Percentiles rank a stretch among this genome's conserved stretches.
Conservation (phyloP, 2,113 vertebrate species). For the Oriolus oriolus region DNA sequence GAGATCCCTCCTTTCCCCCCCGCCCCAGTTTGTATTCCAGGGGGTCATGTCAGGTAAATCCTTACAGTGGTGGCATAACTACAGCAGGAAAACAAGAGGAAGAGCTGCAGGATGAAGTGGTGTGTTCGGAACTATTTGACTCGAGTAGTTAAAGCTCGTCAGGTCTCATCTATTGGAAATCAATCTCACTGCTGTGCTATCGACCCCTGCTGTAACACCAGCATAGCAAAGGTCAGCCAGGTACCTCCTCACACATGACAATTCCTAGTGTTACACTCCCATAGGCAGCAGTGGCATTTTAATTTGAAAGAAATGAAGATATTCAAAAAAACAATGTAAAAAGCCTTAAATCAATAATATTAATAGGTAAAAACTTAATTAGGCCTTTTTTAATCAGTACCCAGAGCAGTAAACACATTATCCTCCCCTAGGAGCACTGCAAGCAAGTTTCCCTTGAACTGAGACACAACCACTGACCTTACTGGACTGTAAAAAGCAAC, state of each 20-base stretch:
- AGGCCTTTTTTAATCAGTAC: neutral
- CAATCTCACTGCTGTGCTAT: accelerated
- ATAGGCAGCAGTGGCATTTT: neutral
- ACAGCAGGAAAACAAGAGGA: neutral
- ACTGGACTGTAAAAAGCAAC: neutral
- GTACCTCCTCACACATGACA: neutral
- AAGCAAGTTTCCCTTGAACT: neutral
- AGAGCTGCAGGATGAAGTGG: neutral
- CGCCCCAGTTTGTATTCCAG: neutral
- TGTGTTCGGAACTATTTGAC: neutral
- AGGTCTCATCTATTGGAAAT: neutral
- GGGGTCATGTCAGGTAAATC: neutral
- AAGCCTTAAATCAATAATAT: neutral
- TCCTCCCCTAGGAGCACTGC: neutral
- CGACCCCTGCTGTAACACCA: accelerated
- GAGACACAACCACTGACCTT: neutral
- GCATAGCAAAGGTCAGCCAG: neutral
- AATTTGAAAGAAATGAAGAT: neutral
- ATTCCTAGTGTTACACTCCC: neutral
- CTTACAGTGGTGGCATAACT: neutral
- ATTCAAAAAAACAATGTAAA: neutral
- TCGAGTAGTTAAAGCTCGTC: neutral
- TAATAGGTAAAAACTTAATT: neutral
- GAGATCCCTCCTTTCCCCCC: neutral
- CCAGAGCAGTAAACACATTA: accelerated